Evolutionary conservation across 2,888 invertebrate genomes (phyloP), one percentile per base, ranked within the genome.

Genomic region (Leptura quadrifasciata): DNA sequence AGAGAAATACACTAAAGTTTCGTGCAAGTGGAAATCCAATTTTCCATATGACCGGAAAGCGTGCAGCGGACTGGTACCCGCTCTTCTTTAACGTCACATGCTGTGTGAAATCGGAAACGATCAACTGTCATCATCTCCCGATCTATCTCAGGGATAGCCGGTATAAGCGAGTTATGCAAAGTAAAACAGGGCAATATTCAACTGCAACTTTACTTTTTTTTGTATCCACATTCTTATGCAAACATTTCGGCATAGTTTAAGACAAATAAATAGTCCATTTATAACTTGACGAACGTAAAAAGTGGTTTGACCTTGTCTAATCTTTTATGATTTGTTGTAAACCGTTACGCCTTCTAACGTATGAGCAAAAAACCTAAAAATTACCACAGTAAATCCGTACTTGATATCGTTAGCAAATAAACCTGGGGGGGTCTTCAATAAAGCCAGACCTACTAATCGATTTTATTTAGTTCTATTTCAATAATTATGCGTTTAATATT

Each of bases 241-340:
- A 47, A 47, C 12, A 47, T 12, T 47, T 47, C n/a, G n/a, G 47
- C 47, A 12, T 15, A n/a, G 15, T n/a, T 47, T 6, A 39, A 47
- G 15, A 15, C 47, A n/a, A 47, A 15, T 15, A n/a, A 47, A 47
- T 47, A 4, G 15, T 3, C 5, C 15, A n/a, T 15, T 47, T 31
- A 31, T 8, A 47, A 15, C 12, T 47, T 47, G n/a, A n/a, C 5
- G 15, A 31, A 6, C 27, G 17, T 47, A 47, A 47, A 47, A 47
- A 47, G 47, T 47, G 47, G 47, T 47, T 47, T 47, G 47, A 47
- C 47, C 47, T 47, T 15, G 17, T 47, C 47, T 47, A 47, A 47
- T 39, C 47, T n/a, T 39, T 39, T 1, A 39, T 39, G 1, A 47
- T 47, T 47, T 15, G n/a, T 47, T 47, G 12, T 5, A 47, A 47